Conservation (phyloP, 2,113 vertebrate species). For the Pleuronectes platessa region DNA sequence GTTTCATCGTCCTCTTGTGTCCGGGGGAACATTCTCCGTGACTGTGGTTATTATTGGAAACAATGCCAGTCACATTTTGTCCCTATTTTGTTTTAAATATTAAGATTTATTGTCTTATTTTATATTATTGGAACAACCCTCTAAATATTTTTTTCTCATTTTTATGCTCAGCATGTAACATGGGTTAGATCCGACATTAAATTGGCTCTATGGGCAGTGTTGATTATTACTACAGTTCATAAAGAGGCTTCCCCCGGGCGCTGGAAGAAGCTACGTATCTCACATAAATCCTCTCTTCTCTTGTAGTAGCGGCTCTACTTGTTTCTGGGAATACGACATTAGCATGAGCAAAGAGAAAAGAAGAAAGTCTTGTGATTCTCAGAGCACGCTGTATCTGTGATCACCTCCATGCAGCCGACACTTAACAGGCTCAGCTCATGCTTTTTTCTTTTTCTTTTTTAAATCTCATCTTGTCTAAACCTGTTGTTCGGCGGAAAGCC, state of each 20-base stretch:
- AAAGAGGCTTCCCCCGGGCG: background rate
- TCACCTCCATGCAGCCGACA: constrained; percentile 36
- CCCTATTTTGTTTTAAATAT: constrained; percentile 2
- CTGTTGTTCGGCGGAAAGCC: background rate
- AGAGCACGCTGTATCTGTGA: constrained; percentile 31
- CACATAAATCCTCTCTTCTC: constrained; percentile 19
- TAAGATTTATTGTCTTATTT: background rate
- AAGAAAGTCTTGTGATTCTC: constrained; percentile 17
- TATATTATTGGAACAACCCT: background rate
- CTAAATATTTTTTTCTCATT: background rate
- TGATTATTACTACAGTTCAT: background rate
- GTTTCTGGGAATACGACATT: constrained; percentile 29
- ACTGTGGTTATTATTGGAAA: background rate
- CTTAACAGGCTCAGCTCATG: constrained; percentile 7
- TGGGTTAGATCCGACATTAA: background rate
- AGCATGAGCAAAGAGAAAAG: background rate
- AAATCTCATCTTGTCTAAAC: background rate
- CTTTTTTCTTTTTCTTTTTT: background rate
- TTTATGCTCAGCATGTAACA: background rate
- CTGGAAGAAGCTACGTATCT: constrained; percentile 23
- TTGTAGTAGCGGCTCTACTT: constrained; percentile 12
- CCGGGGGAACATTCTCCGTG: constrained; percentile 11
- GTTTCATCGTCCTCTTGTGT: constrained; percentile 13
- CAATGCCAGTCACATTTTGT: background rate
- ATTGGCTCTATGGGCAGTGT: constrained; percentile 19